Evolutionary conservation across 1,140 invertebrate species (phyloP).

Genomic region (Mesaphorura yosii): DNA sequence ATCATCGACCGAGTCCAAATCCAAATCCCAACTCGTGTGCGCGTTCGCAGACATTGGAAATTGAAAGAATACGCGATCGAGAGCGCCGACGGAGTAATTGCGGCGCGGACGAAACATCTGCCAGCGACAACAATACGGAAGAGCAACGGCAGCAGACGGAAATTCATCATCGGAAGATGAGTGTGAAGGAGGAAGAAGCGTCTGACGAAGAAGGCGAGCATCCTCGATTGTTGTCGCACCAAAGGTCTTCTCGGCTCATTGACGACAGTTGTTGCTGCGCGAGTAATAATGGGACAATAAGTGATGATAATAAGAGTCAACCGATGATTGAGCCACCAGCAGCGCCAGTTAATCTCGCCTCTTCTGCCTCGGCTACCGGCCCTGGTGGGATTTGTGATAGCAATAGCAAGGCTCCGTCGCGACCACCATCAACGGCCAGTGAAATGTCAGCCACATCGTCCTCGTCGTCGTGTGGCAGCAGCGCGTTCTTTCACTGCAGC

Average conservation of each 20-base stretch:
- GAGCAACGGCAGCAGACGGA: background rate
- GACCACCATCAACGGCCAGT: conserved; percentile 36
- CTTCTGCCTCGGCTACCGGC: background rate
- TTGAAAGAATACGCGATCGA: background rate
- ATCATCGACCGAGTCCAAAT: too few relatives aligned
- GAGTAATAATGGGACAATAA: conserved; percentile 15
- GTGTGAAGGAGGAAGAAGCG: background rate
- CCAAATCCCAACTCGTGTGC: too few relatives aligned
- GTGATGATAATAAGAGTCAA: conserved; percentile 18
- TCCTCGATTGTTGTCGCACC: background rate
- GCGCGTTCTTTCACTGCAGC: conserved; percentile 3
- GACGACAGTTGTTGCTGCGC: background rate
- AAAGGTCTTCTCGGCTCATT: background rate
- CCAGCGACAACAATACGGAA: background rate
- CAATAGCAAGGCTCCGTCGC: conserved; percentile 29
- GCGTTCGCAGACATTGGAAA: conserved; percentile 5
- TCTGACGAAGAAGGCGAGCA: background rate
- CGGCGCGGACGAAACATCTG: conserved; percentile 4
- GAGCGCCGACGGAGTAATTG: background rate
- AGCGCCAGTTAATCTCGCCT: conserved; percentile 11
- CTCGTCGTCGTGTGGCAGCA: conserved; percentile 25
- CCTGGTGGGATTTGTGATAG: background rate
- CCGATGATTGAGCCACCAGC: too few relatives aligned
- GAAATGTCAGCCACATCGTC: conserved; percentile 37
- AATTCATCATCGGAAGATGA: conserved; percentile 5